Evolutionary conservation across 2,797 vertebrate species (phyloP).

Genomic region (Cryptoprocta ferox): DNA sequence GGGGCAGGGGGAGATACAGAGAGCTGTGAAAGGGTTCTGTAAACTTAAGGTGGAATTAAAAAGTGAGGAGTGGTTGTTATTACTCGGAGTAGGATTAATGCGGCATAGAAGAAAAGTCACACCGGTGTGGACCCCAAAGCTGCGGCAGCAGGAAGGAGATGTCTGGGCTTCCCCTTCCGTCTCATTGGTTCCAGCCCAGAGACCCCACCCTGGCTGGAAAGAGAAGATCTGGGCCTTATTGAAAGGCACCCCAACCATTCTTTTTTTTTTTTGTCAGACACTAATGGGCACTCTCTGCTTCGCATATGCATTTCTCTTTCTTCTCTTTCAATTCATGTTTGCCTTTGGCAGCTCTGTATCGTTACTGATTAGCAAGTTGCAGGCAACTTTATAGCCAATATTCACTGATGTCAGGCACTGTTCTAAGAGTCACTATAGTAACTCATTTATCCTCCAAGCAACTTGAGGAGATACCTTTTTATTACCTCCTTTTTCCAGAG

Average conservation of each 20-base stretch:
- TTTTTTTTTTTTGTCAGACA: not conserved
- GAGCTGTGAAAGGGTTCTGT: not conserved
- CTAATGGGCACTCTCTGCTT: not conserved
- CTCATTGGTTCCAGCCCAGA: slow-evolving; percentile 19
- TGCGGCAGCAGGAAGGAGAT: slow-evolving; percentile 52
- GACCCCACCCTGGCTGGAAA: slow-evolving; percentile 45
- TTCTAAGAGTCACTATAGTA: not conserved
- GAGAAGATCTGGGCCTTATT: not conserved
- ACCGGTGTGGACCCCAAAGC: not conserved
- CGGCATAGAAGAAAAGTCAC: not conserved
- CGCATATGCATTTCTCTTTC: not conserved
- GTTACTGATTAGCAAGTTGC: not conserved
- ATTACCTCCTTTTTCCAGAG: not conserved
- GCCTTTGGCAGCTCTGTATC: not conserved
- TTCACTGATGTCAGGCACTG: not conserved
- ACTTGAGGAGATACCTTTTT: not conserved
- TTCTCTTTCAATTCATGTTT: not conserved
- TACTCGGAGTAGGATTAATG: not conserved
- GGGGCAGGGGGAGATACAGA: not conserved
- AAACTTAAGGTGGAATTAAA: not conserved
- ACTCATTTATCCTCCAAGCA: not conserved
- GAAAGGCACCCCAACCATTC: not conserved
- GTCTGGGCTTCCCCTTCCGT: slow-evolving; percentile 54
- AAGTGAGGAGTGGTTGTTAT: not conserved
- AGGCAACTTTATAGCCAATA: not conserved